Evolutionary conservation across 2,888 invertebrate species (phyloP).

Genomic region (Coleophora deauratella): DNA sequence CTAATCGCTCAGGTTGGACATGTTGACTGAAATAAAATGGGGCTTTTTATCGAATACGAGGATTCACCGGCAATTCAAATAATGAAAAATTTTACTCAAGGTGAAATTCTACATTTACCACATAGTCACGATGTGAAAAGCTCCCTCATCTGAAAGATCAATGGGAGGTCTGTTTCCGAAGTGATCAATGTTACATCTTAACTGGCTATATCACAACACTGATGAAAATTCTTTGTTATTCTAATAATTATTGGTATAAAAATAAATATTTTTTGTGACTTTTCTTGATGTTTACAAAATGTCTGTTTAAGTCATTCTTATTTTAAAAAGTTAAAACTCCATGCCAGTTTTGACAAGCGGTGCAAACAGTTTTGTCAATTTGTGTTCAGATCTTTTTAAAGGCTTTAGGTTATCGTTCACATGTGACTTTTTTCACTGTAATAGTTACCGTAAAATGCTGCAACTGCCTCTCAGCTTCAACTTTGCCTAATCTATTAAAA

Average conservation of each 20-base stretch:
- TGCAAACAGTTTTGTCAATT: no score
- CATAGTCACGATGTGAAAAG: constrained; percentile 31
- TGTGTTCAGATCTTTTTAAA: no score
- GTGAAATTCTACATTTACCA: background rate
- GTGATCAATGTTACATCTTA: constrained; percentile 36
- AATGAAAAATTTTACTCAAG: no score
- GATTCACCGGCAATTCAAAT: no score
- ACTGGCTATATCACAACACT: constrained; percentile 24
- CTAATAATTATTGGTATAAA: constrained; percentile 20
- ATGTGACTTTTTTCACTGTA: no score
- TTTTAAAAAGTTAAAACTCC: constrained; percentile 19
- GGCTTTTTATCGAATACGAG: background rate
- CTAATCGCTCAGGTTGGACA: constrained; percentile 38
- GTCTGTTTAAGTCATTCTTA: constrained; percentile 26
- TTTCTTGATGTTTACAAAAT: constrained; percentile 22
- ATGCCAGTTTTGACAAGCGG: no score
- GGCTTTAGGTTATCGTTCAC: no score
- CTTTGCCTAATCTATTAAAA: no score
- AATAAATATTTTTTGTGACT: constrained; percentile 20
- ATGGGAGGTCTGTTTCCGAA: constrained; percentile 28
- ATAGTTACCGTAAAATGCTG: no score
- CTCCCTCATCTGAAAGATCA: constrained; percentile 42
- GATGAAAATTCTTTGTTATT: constrained; percentile 9
- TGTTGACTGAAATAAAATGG: constrained; percentile 44
- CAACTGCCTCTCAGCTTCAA: no score